Conservation (phyloP, 2,888 invertebrate species). For the Dryococelus australis region DNA sequence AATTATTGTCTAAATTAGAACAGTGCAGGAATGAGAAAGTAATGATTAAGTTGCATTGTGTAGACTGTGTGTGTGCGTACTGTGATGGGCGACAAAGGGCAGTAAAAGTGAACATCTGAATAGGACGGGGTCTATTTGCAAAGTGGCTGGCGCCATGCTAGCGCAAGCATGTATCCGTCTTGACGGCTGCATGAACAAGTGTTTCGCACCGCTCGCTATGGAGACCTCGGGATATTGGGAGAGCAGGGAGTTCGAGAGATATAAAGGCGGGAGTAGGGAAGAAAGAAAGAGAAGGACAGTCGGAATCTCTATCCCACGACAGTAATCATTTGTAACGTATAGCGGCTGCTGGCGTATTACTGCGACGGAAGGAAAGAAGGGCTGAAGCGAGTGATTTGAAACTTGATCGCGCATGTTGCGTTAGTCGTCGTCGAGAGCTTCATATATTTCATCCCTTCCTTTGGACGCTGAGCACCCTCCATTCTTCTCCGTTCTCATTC, state of each 20-base stretch:
- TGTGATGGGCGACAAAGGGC: too few relatives aligned
- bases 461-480: background rate
- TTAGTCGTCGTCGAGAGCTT: background rate
- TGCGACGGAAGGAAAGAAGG: background rate
- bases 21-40: too few relatives aligned
- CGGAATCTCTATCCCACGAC: background rate
- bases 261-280: background rate
- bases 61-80: too few relatives aligned
- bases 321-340: conserved; percentile 16
- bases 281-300: background rate
- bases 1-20: too few relatives aligned
- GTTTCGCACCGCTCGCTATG: background rate
- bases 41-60: too few relatives aligned
- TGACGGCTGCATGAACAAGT: background rate
- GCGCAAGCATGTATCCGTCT: too few relatives aligned
- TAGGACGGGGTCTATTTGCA: too few relatives aligned
- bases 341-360: background rate
- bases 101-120: too few relatives aligned
- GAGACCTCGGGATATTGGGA: background rate
- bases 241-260: background rate
- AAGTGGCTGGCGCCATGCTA: too few relatives aligned
- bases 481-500: background rate
- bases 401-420: conserved; percentile 16
- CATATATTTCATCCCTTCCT: background rate
- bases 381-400: background rate